Base-by-base conservation (phyloP, 2,797 vertebrate genomes). In the Pangasius larnaudii region DNA sequence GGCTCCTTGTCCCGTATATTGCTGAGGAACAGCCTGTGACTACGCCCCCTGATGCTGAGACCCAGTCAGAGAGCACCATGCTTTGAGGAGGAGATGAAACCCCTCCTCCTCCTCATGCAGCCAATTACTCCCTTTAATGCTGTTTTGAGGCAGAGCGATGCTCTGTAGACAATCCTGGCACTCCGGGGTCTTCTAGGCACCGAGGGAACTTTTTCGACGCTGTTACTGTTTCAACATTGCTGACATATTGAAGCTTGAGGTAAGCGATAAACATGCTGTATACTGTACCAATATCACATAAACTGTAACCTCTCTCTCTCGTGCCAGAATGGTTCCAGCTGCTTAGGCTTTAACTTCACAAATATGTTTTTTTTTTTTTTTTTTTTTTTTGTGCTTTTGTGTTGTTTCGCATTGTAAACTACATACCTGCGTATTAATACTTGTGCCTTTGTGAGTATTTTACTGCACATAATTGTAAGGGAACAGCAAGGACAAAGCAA, bases 11-110 rank as follows among this genome's bases (percentile, higher is more conserved):
- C 88, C 92, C 97, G 1, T 96, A 96, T 91, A 92, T 93, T 89
- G 92, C 91, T 46, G 82, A 91, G 87, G 96, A 97, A 92, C 88
- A 90, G 85, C 30, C 77, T 13, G 56, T 46, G 39, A 89, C 91
- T 95, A 5, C 10, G 0, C 10, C 91, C 84, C 89, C 94, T 74
- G 94, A 97, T 46, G 88, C 96, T 1, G 93, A 96, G 85, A 92
- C 88, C 13, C 95, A 96, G 1, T 92, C 96, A 0, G 98, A 99
- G 91, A 98, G 95, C 94, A 99, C 99, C 0, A 92, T 94, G 92
- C 95, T 99, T 94, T 99, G 90, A 93, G 39, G 49, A 53, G 49
- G 39, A 33, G 87, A 56, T 71, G 86, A 85, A 65, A 85, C 27
- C 8, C 61, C 61, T n/a, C 42, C 58, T 82, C 58, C 79, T 61